phyloP scores from a whole-genome alignment of 2,888 invertebrate genomes.

The Diaprepes abbreviatus region DNA sequence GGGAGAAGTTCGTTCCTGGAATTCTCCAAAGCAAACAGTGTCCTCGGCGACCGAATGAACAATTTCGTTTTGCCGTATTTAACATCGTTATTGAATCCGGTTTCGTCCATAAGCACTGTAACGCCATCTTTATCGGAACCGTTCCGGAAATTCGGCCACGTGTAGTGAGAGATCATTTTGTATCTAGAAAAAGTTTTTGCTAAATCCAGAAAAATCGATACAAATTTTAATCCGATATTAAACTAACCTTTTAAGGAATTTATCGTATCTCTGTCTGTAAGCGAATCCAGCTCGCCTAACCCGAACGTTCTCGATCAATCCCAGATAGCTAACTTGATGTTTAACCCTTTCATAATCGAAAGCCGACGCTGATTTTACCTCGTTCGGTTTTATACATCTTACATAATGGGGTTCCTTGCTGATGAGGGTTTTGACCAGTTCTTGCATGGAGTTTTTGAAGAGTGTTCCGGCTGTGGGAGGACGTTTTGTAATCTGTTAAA shows the following conservation, averaged over 20 bases:
- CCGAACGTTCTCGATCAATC: conserved; percentile 94
- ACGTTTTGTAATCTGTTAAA: conserved; percentile 88
- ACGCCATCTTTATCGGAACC: conserved; percentile 86
- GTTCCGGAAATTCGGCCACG: conserved; percentile 96
- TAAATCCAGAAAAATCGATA: not conserved
- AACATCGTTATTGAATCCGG: conserved; percentile 84
- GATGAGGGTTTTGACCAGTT: conserved; percentile 87
- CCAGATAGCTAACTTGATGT: conserved; percentile 88
- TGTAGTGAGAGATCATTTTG: conserved; percentile 95
- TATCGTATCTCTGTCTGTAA: conserved; percentile 93
- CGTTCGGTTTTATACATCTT: conserved; percentile 97
- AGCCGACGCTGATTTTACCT: conserved; percentile 86
- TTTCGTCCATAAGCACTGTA: conserved; percentile 85
- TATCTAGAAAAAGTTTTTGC: conserved; percentile 73
- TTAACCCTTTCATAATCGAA: conserved; percentile 87
- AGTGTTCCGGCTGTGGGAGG: conserved; percentile 94
- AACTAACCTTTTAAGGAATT: conserved; percentile 85
- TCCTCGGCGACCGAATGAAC: conserved; percentile 93
- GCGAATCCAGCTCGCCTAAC: conserved; percentile 98
- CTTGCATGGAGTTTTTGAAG: conserved; percentile 95
- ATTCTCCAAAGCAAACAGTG: conserved; percentile 90
- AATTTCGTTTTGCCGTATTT: conserved; percentile 96
- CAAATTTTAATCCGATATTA: no score
- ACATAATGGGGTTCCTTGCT: conserved; percentile 98
- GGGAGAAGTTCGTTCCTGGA: conserved; percentile 90